Conservation (phyloP, 1,140 invertebrate genomes). For the Hycleus phaleratus region DNA sequence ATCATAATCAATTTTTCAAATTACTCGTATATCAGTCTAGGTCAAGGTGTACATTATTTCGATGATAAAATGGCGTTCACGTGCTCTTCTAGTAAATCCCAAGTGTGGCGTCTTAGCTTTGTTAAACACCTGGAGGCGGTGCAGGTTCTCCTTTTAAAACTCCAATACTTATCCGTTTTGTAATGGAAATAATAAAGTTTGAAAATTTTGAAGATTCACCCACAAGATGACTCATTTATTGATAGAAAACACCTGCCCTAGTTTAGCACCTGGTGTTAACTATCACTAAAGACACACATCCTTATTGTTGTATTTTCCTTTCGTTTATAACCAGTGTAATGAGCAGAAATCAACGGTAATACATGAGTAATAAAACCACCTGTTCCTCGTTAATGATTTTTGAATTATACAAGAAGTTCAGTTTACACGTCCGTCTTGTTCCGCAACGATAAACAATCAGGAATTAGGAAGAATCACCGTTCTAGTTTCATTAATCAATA, state of each 20-base stretch:
- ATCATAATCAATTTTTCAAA: no score
- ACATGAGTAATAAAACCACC: no score
- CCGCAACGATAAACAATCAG: background rate
- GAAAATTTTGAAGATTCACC: background rate
- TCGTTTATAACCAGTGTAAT: no score
- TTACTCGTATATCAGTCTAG: no score
- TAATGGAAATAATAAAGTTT: no score
- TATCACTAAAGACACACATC: no score
- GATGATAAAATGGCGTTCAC: background rate
- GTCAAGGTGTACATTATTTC: no score
- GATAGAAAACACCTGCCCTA: background rate
- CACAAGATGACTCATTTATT: background rate
- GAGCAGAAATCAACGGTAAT: no score
- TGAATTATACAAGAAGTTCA: no score
- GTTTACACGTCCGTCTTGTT: no score
- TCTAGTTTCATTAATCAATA: background rate
- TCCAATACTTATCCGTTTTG: background rate
- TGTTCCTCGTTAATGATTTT: no score
- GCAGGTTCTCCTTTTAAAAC: background rate
- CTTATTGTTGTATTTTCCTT: no score
- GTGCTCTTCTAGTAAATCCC: background rate
- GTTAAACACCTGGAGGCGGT: background rate
- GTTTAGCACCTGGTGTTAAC: background rate
- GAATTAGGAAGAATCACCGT: background rate
- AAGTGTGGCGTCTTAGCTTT: background rate